phyloP scores from a whole-genome alignment of 2,797 vertebrate species.

The Artibeus jamaicensis region DNA sequence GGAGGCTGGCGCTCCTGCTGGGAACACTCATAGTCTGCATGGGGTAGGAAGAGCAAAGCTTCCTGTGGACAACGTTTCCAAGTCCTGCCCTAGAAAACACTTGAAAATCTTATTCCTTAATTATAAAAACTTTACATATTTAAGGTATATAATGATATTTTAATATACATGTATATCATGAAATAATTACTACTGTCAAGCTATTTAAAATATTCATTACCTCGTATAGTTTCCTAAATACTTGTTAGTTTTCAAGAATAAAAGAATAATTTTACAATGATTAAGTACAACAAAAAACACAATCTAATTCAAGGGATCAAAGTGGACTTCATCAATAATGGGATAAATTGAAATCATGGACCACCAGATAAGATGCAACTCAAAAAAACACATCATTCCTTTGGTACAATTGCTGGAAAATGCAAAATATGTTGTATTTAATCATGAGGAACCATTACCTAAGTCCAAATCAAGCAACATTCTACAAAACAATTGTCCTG shows the following conservation, averaged over 20 bases:
- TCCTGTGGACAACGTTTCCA: neutral
- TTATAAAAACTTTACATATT: neutral
- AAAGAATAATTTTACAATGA: neutral
- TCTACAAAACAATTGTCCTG: neutral
- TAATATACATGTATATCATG: neutral
- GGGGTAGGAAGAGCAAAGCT: neutral
- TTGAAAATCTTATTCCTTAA: neutral
- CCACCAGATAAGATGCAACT: neutral
- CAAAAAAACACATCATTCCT: neutral
- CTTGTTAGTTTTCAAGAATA: neutral
- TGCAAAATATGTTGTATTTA: neutral
- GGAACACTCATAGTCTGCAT: neutral
- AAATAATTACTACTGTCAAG: neutral
- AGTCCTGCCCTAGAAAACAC: neutral
- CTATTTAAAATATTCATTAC: neutral
- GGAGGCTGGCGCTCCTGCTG: neutral
- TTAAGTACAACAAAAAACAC: neutral
- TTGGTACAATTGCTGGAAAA: neutral
- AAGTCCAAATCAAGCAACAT: neutral
- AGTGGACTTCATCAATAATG: neutral
- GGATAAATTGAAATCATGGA: neutral
- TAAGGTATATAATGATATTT: neutral
- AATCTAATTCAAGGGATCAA: neutral
- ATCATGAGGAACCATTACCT: neutral
- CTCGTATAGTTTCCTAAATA: neutral